Evolutionary conservation across 1,140 invertebrate species (phyloP), one percentile per base, ranked within the genome.

Genomic region (Atopsyche davidsoni): DNA sequence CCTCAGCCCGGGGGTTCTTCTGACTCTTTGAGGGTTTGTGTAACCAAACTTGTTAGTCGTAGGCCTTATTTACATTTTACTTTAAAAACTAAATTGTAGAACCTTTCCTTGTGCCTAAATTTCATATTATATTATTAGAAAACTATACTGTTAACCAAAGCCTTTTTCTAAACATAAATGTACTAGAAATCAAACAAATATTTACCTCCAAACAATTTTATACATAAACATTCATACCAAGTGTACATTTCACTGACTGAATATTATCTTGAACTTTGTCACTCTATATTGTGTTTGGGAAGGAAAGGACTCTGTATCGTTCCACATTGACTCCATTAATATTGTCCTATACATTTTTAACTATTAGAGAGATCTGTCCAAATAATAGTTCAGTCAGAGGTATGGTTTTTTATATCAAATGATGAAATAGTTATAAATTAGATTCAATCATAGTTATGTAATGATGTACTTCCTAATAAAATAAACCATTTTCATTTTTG

Each of bases 91-190:
- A 42, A 34, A 50, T 42, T 39, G 38, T 50, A 35, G 34, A 50
- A 36, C 48, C 48, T 50, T 50, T 38, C 48, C 48, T 50, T 34
- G 48, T 50, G 48, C 48, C 48, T 50, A 43, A 42, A 41, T 50
- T 43, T 50, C 32, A 21, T 35, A 32, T 14, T 35, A 22, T 42
- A 7, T 43, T 23, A 23, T 34, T 50, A 41, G 32, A 50, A 42
- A 50, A 42, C 41, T 42, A 32, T 50, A 50, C 48, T 43, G 32
- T 42, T 18, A 42, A 50, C 38, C 48, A 43, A 50, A 35, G 48
- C 48, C 48, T 50, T 50, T 50, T 50, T 42, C 11, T 42, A 50
- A 43, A 35, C 38, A 25, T 50, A 42, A 31, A 48, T 48, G 40
- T 19, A 28, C 16, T n/a, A 23, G 34, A 25, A 25, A 44, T 44